Evolutionary conservation across 1,140 invertebrate genomes (phyloP), one percentile per base, ranked within the genome.

Genomic region (Lasioglossum baleicum): DNA sequence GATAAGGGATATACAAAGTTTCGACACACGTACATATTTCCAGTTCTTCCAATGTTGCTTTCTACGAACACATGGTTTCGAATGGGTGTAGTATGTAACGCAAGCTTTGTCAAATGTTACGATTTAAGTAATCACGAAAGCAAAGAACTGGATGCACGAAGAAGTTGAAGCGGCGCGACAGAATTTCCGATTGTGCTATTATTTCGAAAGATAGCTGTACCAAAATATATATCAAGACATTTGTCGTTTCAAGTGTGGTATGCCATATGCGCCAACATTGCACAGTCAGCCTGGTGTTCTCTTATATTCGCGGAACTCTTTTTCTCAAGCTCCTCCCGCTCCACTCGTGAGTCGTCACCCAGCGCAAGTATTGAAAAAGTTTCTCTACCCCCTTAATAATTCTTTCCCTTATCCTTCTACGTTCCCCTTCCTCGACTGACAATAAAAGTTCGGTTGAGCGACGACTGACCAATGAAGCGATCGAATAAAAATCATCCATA

Each of bases 351-450:
- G 69, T 69, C 51, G 56, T 56, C 58, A 48, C 26, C 48, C 44
- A 26, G 44, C 11, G 22, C 67, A 72, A 68, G 58, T 75, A 82
- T 75, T 75, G 69, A 75, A 83, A 80, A 83, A 83, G 84, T 86
- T 85, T 86, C 35, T 66, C 67, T 53, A n/a, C 26, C 20, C 67
- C 48, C n/a, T 13, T 44, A 70, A 74, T 69, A 65, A 78, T 65
- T 78, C 44, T 26, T 17, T 17, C 70, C 13, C 15, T 26, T 58
- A 20, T 7, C 61, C 31, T n/a, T 20, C 66, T 10, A 44, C 42
- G 66, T 44, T 56, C 56, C 7, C 56, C 2, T 48, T 15, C 51
- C 67, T 11, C 51, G 26, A 17, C 61, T 51, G 40, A 42, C n/a
- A 40, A 15, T 40, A n/a, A 7, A n/a, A n/a, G 20, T 66, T 74